Evolutionary conservation across 2,113 vertebrate genomes (phyloP), one percentile per base, ranked within the genome.

Genomic region (Platysternon megacephalum): DNA sequence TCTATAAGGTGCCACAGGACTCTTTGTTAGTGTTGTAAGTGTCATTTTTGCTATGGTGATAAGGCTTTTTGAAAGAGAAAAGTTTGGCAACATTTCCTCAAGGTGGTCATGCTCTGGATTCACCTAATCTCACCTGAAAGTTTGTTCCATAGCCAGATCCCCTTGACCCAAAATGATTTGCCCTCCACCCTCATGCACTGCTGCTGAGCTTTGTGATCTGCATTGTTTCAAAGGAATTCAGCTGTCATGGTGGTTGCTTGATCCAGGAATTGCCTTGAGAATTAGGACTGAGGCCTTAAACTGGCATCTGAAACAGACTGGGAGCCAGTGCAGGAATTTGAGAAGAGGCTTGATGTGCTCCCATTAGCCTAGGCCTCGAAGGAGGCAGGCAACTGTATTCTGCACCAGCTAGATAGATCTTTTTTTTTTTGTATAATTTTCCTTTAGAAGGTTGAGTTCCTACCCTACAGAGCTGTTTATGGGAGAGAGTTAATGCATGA

Each of bases 361-460:
- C 21, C 28, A 0, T 1, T 11, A 51, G 76, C 82, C 42, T 2
- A 44, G 72, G 5, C 61, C 93, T 39, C 35, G 28, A 80, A 84
- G 74, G 12, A 76, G 24, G 42, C 35, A 68, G 35, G n/a, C 9
- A 68, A 3, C 7, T 42, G 39, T 5, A 76, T 76, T 42, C 39
- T 28, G 74, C 6, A 28, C 22, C 24, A 76, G 74, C 42, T 46
- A 13, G 72, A 16, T 22, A 72, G n/a, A 74, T 5, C 24, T 17
- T 2, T 87, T 91, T 81, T 72, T 86, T 51, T 16, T n/a, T n/a
- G n/a, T n/a, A n/a, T n/a, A n/a, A 56, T 56, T 28, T 8, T n/a
- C 52, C 79, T 65, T 35, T 5, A 80, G 91, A 39, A 79, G 87
- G 49, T 82, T 61, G 84, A 87, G 94, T 87, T 72, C 84, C 29